Evolutionary conservation across 2,888 invertebrate species (phyloP).

Genomic region (Drosophila imparisetae): DNA sequence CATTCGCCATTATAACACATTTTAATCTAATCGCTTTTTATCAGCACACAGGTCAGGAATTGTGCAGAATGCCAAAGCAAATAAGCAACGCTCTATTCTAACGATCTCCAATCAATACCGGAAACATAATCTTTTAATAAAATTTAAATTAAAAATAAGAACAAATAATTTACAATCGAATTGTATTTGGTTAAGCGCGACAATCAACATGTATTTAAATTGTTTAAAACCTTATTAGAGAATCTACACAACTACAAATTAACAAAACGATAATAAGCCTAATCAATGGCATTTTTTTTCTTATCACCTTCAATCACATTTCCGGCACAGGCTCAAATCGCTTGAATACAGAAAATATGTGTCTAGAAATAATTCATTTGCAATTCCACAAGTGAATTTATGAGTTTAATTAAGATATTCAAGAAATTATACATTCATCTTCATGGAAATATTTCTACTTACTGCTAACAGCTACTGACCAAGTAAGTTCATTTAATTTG

Average conservation of each 20-base stretch:
- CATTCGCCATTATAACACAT: not conserved
- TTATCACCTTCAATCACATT: not conserved
- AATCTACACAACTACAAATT: not conserved
- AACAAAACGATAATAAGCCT: not conserved
- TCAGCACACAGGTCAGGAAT: not conserved
- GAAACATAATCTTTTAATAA: not conserved
- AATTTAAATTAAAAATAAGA: not conserved
- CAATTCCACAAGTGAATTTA: not conserved
- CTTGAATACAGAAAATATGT: not conserved
- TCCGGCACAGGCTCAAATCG: not conserved
- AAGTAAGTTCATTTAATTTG: not conserved
- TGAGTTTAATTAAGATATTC: not conserved
- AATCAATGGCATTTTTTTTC: not conserved
- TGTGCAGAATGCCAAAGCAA: too few relatives aligned
- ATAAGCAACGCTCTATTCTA: not conserved
- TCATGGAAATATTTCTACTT: not conserved
- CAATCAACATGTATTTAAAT: not conserved
- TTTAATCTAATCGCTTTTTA: not conserved
- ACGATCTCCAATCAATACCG: not conserved
- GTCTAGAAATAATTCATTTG: not conserved
- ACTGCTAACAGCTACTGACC: not conserved
- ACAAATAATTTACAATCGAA: not conserved
- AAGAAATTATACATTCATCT: not conserved
- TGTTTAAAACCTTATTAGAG: not conserved
- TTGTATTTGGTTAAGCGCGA: not conserved